Evolutionary conservation across 2,888 invertebrate species (phyloP).

Genomic region (Macropis europaea): DNA sequence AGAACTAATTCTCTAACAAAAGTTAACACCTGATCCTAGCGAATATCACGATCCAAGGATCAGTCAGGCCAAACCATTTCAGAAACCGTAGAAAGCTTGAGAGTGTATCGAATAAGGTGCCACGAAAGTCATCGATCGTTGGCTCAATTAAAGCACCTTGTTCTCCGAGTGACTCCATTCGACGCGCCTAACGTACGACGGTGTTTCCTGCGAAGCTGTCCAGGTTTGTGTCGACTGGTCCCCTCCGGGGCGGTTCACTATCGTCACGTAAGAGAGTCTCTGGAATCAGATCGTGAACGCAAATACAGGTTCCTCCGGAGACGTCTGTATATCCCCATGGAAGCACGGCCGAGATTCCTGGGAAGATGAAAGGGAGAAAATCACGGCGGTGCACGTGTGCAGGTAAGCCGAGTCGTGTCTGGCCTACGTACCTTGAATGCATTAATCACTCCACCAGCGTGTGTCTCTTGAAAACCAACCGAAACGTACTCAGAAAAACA

Average conservation of each 20-base stretch:
- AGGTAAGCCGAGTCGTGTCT: constrained; percentile 62
- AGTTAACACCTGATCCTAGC: too few species aligned
- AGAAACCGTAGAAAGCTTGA: too few species aligned
- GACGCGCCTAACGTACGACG: constrained; percentile 1
- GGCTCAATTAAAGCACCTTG: constrained; percentile 5
- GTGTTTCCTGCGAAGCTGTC: constrained; percentile 31
- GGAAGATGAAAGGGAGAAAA: constrained; percentile 75
- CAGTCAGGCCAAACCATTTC: too few species aligned
- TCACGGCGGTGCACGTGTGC: constrained; percentile 73
- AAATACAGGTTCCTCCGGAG: not conserved
- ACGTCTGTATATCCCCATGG: constrained; percentile 11
- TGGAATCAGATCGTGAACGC: constrained; percentile 55
- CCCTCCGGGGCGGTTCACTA: constrained; percentile 27
- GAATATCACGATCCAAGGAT: too few species aligned
- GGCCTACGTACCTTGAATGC: constrained; percentile 72
- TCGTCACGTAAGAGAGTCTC: constrained; percentile 59
- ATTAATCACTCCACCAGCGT: constrained; percentile 73
- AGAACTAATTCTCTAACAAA: too few species aligned
- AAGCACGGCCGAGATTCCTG: constrained; percentile 59
- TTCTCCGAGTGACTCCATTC: not conserved
- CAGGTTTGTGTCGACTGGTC: constrained; percentile 39
- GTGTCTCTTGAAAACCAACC: not conserved
- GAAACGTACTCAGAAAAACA: too few species aligned
- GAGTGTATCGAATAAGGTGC: not conserved
- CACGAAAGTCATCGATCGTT: not conserved